Conservation (phyloP, 2,113 vertebrate species). For the Podilymbus podiceps region DNA sequence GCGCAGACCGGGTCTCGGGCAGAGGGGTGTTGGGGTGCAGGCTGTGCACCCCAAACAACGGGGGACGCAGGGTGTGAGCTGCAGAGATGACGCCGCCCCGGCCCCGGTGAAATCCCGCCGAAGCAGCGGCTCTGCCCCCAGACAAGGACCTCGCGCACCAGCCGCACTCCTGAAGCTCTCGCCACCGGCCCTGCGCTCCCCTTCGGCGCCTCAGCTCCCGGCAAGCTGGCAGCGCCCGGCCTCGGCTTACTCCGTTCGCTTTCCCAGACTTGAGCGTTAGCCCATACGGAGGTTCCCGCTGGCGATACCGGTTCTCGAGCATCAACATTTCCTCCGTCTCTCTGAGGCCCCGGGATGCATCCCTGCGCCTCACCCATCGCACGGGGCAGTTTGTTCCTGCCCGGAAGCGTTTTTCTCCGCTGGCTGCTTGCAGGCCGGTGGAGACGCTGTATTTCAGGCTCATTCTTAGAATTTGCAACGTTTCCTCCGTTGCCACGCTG, state of each 20-base stretch:
- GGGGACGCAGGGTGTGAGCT: neutral
- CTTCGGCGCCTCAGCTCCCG: neutral
- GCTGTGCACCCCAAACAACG: too few relatives aligned
- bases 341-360: neutral
- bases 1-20: neutral
- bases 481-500: neutral
- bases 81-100: neutral
- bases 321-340: neutral
- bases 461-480: neutral
- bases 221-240: neutral
- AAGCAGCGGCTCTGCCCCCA: neutral
- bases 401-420: neutral
- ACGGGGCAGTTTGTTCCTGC: neutral
- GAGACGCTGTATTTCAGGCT: neutral
- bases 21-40: neutral
- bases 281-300: neutral
- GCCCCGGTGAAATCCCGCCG: accelerated
- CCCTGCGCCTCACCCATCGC: neutral
- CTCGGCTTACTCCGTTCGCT: neutral
- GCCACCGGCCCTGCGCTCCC: accelerated
- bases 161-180: neutral
- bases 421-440: neutral
- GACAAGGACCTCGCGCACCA: neutral
- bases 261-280: neutral
- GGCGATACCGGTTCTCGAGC: neutral